A percentile compares a stretch with the other conserved stretches of the same genome.
phyloP scores from a whole-genome alignment of 2,888 invertebrate genomes.

The Rhingia rostrata region DNA sequence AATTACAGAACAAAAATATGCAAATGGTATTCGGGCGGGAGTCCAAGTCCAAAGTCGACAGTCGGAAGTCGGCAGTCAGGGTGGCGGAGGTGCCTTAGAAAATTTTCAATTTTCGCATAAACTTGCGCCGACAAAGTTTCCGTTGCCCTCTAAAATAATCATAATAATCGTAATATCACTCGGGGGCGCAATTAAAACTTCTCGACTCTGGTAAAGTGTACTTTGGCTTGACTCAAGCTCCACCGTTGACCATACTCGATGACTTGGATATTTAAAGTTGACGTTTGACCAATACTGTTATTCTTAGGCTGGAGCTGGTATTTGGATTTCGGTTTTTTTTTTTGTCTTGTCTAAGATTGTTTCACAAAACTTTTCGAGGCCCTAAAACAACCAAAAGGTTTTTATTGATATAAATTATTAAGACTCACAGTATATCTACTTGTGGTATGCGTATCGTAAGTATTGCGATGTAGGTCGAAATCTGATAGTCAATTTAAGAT shows the following conservation, averaged over 20 bases:
- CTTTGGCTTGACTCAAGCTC: neutral
- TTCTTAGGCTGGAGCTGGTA: neutral
- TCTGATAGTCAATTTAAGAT: too few species aligned
- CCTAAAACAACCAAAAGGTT: too few species aligned
- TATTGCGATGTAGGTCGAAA: too few species aligned
- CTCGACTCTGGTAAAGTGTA: conserved; percentile 28
- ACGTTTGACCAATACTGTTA: conserved; percentile 1
- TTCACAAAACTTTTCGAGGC: too few species aligned
- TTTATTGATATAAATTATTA: too few species aligned
- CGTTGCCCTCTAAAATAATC: conserved; percentile 53
- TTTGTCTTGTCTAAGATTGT: neutral
- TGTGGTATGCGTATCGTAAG: too few species aligned
- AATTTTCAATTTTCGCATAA: conserved; percentile 71
- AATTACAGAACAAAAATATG: conserved; percentile 67
- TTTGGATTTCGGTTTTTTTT: neutral
- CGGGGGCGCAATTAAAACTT: conserved; percentile 70
- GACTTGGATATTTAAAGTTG: conserved; percentile 19
- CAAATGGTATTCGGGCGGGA: conserved; percentile 59
- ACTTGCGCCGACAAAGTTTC: conserved; percentile 53
- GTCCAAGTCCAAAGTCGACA: too few species aligned
- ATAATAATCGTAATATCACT: conserved; percentile 68
- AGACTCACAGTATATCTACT: too few species aligned
- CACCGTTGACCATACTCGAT: conserved; percentile 41
- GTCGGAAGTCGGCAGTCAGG: neutral
- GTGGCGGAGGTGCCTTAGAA: conserved; percentile 1